Evolutionary conservation across 2,888 invertebrate genomes (phyloP), one percentile per base, ranked within the genome.

Genomic region (Chrysomela aeneicollis): DNA sequence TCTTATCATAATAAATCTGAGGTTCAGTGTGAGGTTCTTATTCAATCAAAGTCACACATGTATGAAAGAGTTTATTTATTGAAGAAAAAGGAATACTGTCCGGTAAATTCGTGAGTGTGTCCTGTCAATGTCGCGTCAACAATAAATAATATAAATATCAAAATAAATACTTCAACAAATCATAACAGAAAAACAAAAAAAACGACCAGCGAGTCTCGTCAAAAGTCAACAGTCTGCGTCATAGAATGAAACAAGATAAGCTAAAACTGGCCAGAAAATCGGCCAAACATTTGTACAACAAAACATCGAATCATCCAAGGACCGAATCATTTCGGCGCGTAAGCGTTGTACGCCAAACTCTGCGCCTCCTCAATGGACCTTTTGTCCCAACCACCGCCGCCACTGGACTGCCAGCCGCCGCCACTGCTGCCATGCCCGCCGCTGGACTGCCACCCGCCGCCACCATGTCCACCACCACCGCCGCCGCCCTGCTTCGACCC

Each of bases 301-400:
- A 65, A 63, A 57, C 59, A 69, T 59, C n/a, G n/a, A n/a, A 69
- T 64, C 55, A 64, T n/a, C 66, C 57, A 65, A 54, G 49, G 55
- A 67, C 55, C 62, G 32, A 67, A 66, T 63, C 82, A 83, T 74
- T 85, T 80, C 26, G 84, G 83, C 61, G 77, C 81, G 77, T 91
- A 89, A 0, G 88, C 88, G 35, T 88, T 88, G 81, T 93, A 94
- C 1, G 93, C 92, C 64, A 92, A 77, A 66, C 90, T 88, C 72
- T 90, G 89, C 1, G 88, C 86, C 62, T 85, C 85, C 18, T 84
- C 82, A 60, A 88, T 81, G 0, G 90, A 87, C 59, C 93, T 85
- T 69, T 92, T 86, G 79, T 93, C 93, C 91, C 91, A 92, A 57
- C 89, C 89, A 47, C 87, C 87, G 0, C 78, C 77, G 68, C 81